These are phyloP conservation scores for Papilio dardanus DNA, from an alignment of 1,140 invertebrate species.

Conservation along the genomic window DNA sequence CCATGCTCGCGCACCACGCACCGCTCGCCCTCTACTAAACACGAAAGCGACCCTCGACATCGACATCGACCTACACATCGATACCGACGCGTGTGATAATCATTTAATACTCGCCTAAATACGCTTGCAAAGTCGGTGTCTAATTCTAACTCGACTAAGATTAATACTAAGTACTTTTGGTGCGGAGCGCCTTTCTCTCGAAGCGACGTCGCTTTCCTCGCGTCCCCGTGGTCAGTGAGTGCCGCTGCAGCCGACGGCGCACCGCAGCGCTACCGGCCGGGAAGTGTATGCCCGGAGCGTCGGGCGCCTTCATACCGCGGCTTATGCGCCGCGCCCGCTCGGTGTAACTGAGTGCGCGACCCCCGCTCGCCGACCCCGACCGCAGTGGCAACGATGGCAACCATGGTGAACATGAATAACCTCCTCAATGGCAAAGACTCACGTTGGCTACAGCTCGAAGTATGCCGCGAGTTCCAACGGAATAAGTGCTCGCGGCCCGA, in stretches of 20 bases:
- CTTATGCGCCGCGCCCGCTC: conserved; percentile 77
- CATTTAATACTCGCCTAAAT: conserved; percentile 79
- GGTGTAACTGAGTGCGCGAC: conserved; percentile 68
- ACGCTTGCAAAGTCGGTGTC: conserved; percentile 81
- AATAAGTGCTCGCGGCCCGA: conserved; percentile 99
- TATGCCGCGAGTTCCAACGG: conserved; percentile 99
- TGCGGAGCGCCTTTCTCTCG: conserved; percentile 53
- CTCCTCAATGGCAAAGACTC: conserved; percentile 99
- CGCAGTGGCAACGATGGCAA: conserved; percentile 87
- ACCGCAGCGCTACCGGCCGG: conserved; percentile 50
- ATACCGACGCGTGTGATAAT: conserved; percentile 82
- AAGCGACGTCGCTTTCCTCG: conserved; percentile 45
- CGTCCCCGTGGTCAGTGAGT: conserved; percentile 56
- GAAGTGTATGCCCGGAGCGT: conserved; percentile 72
- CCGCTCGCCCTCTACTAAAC: conserved; percentile 79
- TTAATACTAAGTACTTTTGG: conserved; percentile 66
- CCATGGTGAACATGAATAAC: conserved; percentile 98
- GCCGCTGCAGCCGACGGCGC: conserved; percentile 49
- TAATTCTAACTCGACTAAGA: conserved; percentile 77
- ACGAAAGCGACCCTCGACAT: conserved; percentile 56
- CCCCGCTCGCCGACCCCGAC: conserved; percentile 49
- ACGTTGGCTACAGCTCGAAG: conserved; percentile 99
- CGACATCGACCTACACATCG: conserved; percentile 57
- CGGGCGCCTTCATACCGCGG: conserved; percentile 69
- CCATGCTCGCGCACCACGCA: conserved; percentile 79